Evolutionary conservation across 2,797 vertebrate species (phyloP).

Genomic region (Podargus strigoides): DNA sequence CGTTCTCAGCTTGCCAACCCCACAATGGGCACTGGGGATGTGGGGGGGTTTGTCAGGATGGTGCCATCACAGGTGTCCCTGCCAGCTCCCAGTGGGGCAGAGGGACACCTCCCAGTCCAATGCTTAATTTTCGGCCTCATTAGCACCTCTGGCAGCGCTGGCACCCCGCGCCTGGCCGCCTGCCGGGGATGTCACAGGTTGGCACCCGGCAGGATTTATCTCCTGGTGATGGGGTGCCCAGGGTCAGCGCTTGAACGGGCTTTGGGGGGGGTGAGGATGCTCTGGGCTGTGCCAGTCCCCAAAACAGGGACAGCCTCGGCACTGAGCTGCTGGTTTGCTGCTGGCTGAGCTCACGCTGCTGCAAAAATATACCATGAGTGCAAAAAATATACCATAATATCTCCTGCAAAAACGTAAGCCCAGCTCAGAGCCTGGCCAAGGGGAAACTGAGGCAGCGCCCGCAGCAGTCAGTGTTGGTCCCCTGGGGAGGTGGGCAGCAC

Average conservation of each 20-base stretch:
- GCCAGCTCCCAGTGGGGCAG: fast-evolving
- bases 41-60: fast-evolving
- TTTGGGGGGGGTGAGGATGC: neutral
- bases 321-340: neutral
- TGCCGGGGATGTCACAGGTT: neutral
- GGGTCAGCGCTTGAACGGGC: fast-evolving
- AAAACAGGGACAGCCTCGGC: fast-evolving
- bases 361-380: neutral
- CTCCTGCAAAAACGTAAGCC: neutral
- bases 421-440: fast-evolving
- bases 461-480: neutral
- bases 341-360: neutral
- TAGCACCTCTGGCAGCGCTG: neutral
- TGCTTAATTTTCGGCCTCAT: neutral
- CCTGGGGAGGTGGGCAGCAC: fast-evolving
- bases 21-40: fast-evolving
- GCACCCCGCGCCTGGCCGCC: neutral
- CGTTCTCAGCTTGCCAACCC: neutral
- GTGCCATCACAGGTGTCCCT: neutral
- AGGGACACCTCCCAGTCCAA: neutral
- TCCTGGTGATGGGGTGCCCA: neutral
- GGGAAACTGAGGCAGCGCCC: neutral
- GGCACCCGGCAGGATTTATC: neutral
- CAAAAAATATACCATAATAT: neutral
- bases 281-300: neutral